phyloP scores from a whole-genome alignment of 2,113 vertebrate genomes.

The Acanthochromis polyacanthus region DNA sequence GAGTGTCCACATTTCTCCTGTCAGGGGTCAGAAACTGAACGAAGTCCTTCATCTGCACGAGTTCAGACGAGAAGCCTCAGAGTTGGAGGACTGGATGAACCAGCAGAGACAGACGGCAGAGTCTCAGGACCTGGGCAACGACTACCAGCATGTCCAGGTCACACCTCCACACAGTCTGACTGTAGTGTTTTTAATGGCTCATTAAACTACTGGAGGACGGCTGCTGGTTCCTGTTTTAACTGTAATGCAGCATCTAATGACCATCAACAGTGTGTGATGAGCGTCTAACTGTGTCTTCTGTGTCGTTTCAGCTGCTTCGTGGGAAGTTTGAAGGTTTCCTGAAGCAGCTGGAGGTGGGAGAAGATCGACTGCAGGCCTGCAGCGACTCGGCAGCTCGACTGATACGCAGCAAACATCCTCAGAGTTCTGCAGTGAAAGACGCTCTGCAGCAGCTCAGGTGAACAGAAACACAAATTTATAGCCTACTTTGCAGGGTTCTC shows the following conservation, averaged over 20 bases:
- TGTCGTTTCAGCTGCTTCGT: conserved; percentile 82
- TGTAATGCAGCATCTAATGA: too few relatives aligned
- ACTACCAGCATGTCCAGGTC: conserved; percentile 88
- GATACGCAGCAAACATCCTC: conserved; percentile 76
- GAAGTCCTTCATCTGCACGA: conserved; percentile 88
- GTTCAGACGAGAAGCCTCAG: conserved; percentile 86
- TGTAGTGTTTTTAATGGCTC: not conserved
- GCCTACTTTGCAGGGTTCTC: too few relatives aligned
- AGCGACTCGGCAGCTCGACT: conserved; percentile 81
- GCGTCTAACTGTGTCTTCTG: not conserved
- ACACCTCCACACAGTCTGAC: not conserved
- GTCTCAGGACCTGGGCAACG: conserved; percentile 85
- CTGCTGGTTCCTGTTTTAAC: not conserved
- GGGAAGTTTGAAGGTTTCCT: conserved; percentile 86
- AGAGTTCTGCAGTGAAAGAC: conserved; percentile 78
- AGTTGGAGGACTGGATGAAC: conserved; percentile 87
- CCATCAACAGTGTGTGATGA: too few relatives aligned
- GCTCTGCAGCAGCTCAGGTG: conserved; percentile 86
- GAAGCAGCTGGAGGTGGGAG: conserved; percentile 85
- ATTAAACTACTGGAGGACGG: not conserved
- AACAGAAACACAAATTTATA: too few relatives aligned
- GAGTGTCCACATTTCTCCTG: not conserved
- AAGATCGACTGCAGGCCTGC: conserved; percentile 81
- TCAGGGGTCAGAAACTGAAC: conserved; percentile 78
- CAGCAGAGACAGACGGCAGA: conserved; percentile 83